Percentiles rank a stretch among this genome's conserved stretches.
phyloP scores from a whole-genome alignment of 64 coral and sea anemone species.

The Actinia tenebrosa region DNA sequence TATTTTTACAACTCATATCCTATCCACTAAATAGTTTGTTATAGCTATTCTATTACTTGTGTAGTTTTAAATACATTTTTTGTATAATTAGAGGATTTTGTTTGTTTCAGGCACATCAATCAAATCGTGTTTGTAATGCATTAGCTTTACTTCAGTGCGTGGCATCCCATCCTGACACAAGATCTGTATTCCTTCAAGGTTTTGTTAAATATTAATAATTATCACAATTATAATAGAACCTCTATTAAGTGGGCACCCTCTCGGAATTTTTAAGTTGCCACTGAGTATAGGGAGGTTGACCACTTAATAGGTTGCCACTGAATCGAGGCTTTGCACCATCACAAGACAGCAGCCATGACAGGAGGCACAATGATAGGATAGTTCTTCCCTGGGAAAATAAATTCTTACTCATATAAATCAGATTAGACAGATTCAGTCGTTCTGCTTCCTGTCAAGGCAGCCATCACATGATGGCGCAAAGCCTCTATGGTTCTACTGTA shows the following conservation, averaged over 20 bases:
- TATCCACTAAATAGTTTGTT: background rate
- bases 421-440: no score
- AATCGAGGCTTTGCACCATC: no score
- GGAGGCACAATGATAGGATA: no score
- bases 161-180: slow-evolving; percentile 97
- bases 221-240: background rate
- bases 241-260: no score
- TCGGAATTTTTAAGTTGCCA: no score
- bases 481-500: background rate
- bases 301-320: no score
- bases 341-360: no score
- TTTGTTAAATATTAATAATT: background rate
- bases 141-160: slow-evolving; percentile 95
- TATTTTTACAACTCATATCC: background rate
- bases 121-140: slow-evolving; percentile 97
- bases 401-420: no score
- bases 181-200: slow-evolving; percentile 99
- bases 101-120: slow-evolving; percentile 83
- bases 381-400: no score
- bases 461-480: no score
- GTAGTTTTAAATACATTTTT: background rate
- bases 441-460: no score
- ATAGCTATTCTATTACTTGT: background rate
- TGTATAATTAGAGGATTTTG: background rate
- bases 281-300: no score